phyloP scores from a whole-genome alignment of 1,140 invertebrate species.

The Leptinotarsa lineolata region DNA sequence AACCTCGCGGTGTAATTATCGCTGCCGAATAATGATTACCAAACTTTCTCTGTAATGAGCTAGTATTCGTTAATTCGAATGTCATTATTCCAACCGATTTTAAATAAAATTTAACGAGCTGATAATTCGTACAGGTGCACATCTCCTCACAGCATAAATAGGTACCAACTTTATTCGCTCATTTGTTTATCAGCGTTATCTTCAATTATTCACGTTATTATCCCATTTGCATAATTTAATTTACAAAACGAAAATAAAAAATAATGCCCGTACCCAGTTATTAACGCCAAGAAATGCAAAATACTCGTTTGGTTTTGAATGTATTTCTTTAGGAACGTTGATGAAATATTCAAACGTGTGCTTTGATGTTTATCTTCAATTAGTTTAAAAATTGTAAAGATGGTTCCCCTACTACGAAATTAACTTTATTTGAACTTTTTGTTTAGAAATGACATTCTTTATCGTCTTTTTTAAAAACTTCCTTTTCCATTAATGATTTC shows the following conservation, averaged over 20 bases:
- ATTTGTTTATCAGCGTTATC: background rate
- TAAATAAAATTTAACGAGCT: constrained; percentile 4
- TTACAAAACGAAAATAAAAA: background rate
- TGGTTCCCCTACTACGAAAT: no score
- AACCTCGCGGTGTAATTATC: background rate
- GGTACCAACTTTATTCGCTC: background rate
- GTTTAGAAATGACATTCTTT: no score
- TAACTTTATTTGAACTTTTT: no score
- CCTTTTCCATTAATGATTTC: no score
- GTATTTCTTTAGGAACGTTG: background rate
- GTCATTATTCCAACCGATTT: background rate
- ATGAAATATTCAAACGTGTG: background rate
- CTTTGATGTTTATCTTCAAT: background rate
- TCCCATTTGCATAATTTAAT: constrained; percentile 9
- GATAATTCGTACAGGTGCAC: constrained; percentile 1
- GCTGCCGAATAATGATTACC: background rate
- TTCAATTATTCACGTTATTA: constrained; percentile 6
- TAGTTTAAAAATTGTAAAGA: no score
- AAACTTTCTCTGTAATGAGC: constrained; percentile 1
- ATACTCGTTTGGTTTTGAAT: background rate
- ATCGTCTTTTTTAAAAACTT: no score
- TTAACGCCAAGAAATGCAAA: background rate
- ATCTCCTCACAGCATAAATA: constrained; percentile 4
- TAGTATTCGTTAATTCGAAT: background rate
- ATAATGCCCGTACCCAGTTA: background rate